Evolutionary conservation across 1,140 invertebrate genomes (phyloP), one percentile per base, ranked within the genome.

Genomic region (Thalassaphorura encarpata): DNA sequence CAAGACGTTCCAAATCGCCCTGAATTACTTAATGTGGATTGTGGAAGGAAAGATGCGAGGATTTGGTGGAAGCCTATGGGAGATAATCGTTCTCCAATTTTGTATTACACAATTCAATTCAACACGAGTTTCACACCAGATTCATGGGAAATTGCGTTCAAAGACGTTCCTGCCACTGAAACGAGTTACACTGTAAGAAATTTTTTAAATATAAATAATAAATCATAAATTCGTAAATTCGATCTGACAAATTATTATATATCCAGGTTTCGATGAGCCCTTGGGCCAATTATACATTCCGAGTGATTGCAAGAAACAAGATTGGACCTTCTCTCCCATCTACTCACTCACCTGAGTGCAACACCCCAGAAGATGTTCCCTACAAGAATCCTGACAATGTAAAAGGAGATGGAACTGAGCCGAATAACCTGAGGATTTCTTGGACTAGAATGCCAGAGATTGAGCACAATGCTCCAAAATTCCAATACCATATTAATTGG

Each of bases 371-470:
- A 2, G 86, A 88, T 70, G 83, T 92, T 52, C 96, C 96, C 0
- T 82, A 80, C 64, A 91, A 89, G 73, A 97, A 98, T 76, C 96
- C 96, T 0, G 85, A 89, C 55, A 92, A 96, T 69, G 92, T 99
- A 0, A 78, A 84, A 63, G 93, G 93, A 2, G 82, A 85, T 68
- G 94, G 94, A 57, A 84, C 84, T 3, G 78, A 81, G 45, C 89
- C 89, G 1, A 83, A 83, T 61, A 96, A 97, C 73, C 76, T 99
- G 43, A 83, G 96, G 23, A 95, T 99, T 66, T 80, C 81, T 5
- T 99, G 95, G 94, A 93, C 89, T 36, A 81, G 84, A 50, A 96
- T 99, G 92, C 85, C 91, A 0, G 82, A 90, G 72, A 90, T 97
- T 66, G 90, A 97, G 63, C 95, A 98, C 71, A 95, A 97, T 76